Conservation (phyloP, 1,140 invertebrate species). For the Carposina sasakii region DNA sequence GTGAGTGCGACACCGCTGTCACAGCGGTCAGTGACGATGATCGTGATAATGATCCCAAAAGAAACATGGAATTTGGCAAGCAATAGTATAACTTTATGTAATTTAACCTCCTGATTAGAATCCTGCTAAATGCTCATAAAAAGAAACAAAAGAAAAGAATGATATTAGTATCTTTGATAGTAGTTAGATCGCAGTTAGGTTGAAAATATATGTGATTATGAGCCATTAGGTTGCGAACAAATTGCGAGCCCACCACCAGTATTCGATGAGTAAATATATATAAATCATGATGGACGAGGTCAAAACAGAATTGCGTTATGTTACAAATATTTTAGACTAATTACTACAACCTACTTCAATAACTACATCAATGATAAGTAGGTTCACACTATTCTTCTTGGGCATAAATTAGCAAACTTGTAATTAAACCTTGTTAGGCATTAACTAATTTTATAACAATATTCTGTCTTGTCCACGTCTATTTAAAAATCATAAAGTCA, state of each 20-base stretch:
- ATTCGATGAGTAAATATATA: not conserved
- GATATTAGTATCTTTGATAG: constrained; percentile 61
- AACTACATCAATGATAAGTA: no score
- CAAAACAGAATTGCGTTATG: no score
- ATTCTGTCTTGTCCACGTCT: no score
- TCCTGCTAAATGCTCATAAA: constrained; percentile 68
- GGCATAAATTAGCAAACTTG: no score
- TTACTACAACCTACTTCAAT: no score
- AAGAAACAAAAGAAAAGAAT: constrained; percentile 65
- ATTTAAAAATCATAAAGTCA: no score
- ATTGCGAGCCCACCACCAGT: constrained; percentile 13
- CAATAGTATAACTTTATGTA: constrained; percentile 65
- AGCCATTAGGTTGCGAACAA: constrained; percentile 31
- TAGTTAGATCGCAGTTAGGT: constrained; percentile 28
- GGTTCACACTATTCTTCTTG: no score
- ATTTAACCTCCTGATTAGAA: constrained; percentile 66
- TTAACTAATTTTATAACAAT: no score
- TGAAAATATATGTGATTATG: constrained; percentile 22
- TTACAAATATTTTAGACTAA: no score
- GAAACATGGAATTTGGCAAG: constrained; percentile 60
- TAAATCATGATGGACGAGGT: no score
- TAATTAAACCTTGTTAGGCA: no score
- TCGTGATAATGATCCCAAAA: constrained; percentile 37
- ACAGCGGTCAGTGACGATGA: constrained; percentile 35
- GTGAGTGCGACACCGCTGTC: constrained; percentile 71